Percentiles rank a stretch among this genome's conserved stretches.
These are phyloP conservation scores for Cenopis cana DNA, from an alignment of 2,888 invertebrate genomes.

Conservation along the genomic window DNA sequence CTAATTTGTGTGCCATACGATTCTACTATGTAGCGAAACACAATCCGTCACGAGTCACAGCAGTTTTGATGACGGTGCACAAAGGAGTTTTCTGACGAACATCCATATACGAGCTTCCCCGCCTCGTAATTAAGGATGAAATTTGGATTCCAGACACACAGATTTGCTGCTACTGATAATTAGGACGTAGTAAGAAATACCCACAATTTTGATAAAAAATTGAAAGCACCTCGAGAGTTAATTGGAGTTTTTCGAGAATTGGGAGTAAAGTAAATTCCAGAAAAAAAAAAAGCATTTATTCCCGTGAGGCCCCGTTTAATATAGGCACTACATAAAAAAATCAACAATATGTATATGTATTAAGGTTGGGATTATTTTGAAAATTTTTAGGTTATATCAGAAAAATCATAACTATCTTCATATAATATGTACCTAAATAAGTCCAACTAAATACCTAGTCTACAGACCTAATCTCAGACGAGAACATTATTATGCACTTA, in stretches of 20 bases:
- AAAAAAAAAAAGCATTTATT: too few relatives aligned
- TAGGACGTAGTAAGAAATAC: too few relatives aligned
- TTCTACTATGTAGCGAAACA: conserved; percentile 3
- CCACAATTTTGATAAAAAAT: too few relatives aligned
- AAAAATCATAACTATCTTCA: neutral
- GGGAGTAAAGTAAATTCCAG: too few relatives aligned
- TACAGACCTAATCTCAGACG: neutral
- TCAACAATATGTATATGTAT: too few relatives aligned
- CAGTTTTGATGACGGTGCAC: conserved; percentile 3
- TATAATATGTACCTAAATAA: neutral
- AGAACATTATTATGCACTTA: neutral
- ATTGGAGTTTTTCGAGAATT: neutral
- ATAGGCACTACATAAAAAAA: too few relatives aligned
- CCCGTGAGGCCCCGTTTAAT: too few relatives aligned
- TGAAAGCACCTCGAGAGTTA: too few relatives aligned
- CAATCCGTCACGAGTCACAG: conserved; percentile 11
- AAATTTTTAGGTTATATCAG: too few relatives aligned
- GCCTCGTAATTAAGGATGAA: neutral
- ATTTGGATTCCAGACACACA: neutral
- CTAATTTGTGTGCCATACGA: conserved; percentile 23
- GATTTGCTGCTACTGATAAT: too few relatives aligned
- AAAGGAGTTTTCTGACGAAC: conserved; percentile 6
- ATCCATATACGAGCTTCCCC: neutral
- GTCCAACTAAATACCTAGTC: neutral
- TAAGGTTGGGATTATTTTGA: too few relatives aligned